Percentiles rank a stretch among this genome's conserved stretches.
These are phyloP conservation scores for Calephelis virginiensis DNA, from an alignment of 1,140 invertebrate genomes.

Conservation along the genomic window DNA sequence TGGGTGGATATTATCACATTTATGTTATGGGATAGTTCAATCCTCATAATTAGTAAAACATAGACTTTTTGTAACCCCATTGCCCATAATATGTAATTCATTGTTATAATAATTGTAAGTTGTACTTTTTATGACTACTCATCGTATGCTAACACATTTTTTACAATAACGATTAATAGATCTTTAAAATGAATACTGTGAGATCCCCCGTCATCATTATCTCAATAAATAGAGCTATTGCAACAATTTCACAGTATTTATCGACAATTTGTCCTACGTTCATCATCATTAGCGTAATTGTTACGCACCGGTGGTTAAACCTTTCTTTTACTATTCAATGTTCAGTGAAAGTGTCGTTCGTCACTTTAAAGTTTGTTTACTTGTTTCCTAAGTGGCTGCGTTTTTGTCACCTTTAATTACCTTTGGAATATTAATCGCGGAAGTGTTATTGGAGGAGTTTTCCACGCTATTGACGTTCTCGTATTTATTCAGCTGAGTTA, in stretches of 20 bases:
- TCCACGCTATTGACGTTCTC: constrained; percentile 7
- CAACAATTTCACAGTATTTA: constrained; percentile 23
- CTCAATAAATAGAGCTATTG: constrained; percentile 14
- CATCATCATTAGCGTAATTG: constrained; percentile 27
- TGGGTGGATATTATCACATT: too few relatives aligned
- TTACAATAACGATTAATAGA: not conserved
- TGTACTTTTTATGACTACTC: too few relatives aligned
- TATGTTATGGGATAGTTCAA: too few relatives aligned
- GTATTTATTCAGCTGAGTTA: not conserved
- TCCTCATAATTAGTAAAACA: too few relatives aligned
- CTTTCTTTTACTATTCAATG: constrained; percentile 42
- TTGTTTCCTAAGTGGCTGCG: constrained; percentile 38
- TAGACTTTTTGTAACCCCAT: too few relatives aligned
- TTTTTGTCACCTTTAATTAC: constrained; percentile 35
- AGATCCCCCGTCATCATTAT: constrained; percentile 9
- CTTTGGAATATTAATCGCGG: constrained; percentile 37
- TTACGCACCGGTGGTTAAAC: constrained; percentile 35
- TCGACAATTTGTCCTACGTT: constrained; percentile 32
- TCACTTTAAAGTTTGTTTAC: constrained; percentile 54
- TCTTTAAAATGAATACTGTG: constrained; percentile 5
- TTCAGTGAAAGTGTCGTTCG: constrained; percentile 54
- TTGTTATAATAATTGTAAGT: too few relatives aligned
- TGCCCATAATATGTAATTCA: too few relatives aligned
- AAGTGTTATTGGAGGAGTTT: constrained; percentile 25
- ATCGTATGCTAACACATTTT: too few relatives aligned